Evolutionary conservation across 2,888 invertebrate species (phyloP).

Genomic region (Athrips mouffetella): DNA sequence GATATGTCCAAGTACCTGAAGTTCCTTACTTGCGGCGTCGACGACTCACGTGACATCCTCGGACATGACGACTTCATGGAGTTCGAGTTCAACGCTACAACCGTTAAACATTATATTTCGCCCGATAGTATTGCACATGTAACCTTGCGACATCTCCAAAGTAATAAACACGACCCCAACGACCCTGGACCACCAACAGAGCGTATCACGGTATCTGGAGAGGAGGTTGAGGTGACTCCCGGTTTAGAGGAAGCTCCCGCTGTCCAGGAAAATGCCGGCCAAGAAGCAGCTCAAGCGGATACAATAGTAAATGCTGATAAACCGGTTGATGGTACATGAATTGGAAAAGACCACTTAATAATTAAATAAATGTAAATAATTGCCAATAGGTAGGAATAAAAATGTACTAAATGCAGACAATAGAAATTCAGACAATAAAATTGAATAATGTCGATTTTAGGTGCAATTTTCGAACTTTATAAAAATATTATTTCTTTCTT

Average conservation of each 20-base stretch:
- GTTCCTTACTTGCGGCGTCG: slow-evolving; percentile 65
- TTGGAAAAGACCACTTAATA: too few relatives aligned
- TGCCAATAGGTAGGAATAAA: too few relatives aligned
- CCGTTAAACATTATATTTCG: background rate
- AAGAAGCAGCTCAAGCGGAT: background rate
- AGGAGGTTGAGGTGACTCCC: background rate
- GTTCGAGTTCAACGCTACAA: slow-evolving; percentile 33
- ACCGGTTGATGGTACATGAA: too few relatives aligned
- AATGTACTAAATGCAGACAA: too few relatives aligned
- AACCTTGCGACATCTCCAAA: background rate
- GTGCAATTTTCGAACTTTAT: too few relatives aligned
- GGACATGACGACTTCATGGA: slow-evolving; percentile 39
- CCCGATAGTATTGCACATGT: background rate
- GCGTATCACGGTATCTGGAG: background rate
- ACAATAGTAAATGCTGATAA: too few relatives aligned
- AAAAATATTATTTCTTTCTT: too few relatives aligned
- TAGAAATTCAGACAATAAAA: too few relatives aligned
- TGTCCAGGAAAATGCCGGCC: background rate
- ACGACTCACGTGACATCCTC: slow-evolving; percentile 60
- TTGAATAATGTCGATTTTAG: too few relatives aligned
- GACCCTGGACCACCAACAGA: background rate
- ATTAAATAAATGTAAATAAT: too few relatives aligned
- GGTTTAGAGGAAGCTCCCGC: too few relatives aligned
- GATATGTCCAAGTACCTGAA: slow-evolving; percentile 50
- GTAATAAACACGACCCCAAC: background rate